Evolutionary conservation across 2,113 vertebrate species (phyloP).

Genomic region (Hystrix cristata): DNA sequence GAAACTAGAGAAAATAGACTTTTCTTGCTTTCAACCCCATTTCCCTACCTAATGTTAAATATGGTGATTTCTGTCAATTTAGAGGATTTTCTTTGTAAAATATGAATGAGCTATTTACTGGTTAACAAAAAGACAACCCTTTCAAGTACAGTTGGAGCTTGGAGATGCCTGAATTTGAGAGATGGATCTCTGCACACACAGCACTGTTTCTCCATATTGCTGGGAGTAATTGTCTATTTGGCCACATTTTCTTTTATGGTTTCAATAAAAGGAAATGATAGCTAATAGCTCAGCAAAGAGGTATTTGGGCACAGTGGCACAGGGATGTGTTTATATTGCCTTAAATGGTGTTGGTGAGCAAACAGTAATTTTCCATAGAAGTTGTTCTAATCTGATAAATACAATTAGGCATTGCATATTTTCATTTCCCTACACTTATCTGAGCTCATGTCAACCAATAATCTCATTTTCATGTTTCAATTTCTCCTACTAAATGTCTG

Average conservation of each 20-base stretch:
- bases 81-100: constrained; percentile 85
- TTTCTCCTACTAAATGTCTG: constrained; percentile 30
- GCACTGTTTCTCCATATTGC: constrained; percentile 86
- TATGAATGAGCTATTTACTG: constrained; percentile 85
- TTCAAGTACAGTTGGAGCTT: constrained; percentile 85
- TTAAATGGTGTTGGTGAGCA: constrained; percentile 55
- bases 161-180: constrained; percentile 84
- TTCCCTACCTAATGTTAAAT: constrained; percentile 76
- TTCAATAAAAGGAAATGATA: constrained; percentile 77
- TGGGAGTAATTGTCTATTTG: constrained; percentile 82
- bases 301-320: constrained; percentile 57
- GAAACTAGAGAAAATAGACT: constrained; percentile 76
- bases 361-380: constrained; percentile 59
- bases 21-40: constrained; percentile 62
- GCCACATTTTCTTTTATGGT: constrained; percentile 78
- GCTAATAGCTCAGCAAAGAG: constrained; percentile 81
- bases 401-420: constrained; percentile 6
- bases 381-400: constrained; percentile 40
- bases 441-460: not conserved
- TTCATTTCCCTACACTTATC: constrained; percentile 51
- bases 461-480: not conserved
- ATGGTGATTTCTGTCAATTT: constrained; percentile 72
- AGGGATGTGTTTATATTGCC: constrained; percentile 70
- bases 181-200: constrained; percentile 82
- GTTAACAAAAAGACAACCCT: constrained; percentile 82